Base-by-base conservation (phyloP, 2,888 invertebrate species). In the Venusia cambrica region DNA sequence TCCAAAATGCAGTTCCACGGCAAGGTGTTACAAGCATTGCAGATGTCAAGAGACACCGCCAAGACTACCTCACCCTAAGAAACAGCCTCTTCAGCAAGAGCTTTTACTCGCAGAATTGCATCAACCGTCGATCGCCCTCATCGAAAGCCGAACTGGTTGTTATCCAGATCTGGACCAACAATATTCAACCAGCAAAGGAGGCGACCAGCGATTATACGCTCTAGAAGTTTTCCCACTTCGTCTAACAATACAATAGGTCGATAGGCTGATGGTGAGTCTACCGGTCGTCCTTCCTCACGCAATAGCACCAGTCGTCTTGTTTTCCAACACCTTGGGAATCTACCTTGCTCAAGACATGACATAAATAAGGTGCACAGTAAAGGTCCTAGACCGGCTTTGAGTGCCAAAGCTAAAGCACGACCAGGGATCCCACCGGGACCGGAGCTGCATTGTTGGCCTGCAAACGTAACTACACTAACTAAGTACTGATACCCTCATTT, bases 361-460 rank as follows among this genome's bases (percentile, higher is more conserved):
- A n/a, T n/a, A n/a, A n/a, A n/a, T n/a, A n/a, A n/a, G n/a, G n/a
- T n/a, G 5, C 10, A 5, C 1, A 20, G 4, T 10, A 4, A 6
- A 20, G 9, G 20, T 5, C 10, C 20, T 5, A 20, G 5, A n/a
- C n/a, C n/a, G 1, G 2, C 9, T 7, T 20, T 20, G 2, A 20
- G 5, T 5, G 20, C 20, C 1, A 20, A 5, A 2, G 5, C 20
- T 3, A n/a, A 20, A 2, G 20, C 20, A 5, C 20, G 20, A 3
- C 20, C 20, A 5, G 20, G 20, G 5, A 20, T 20, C 5, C 20
- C 20, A 5, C 10, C 20, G 5, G 10, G 10, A n/a, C 16, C 17
- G 9, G 5, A 16, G 16, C 8, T 10, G 26, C 5, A 5, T 9
- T 11, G 5, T 6, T 10, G 10, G 16, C 6, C 1, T 15, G 16